phyloP scores from a whole-genome alignment of 2,888 invertebrate genomes.

The Lamellibrachia satsuma region DNA sequence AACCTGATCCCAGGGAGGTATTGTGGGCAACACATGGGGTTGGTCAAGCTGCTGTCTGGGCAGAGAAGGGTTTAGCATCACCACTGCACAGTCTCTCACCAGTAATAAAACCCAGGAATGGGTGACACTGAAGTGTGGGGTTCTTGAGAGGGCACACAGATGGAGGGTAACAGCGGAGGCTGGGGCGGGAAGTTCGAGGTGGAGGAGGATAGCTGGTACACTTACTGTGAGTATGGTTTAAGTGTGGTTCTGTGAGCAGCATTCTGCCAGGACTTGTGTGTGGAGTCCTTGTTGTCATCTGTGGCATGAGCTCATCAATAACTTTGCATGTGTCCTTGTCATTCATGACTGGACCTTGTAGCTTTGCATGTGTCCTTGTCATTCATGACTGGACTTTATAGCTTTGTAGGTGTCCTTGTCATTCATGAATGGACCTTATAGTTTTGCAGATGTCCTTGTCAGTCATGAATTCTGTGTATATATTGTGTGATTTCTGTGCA shows the following conservation, averaged over 20 bases:
- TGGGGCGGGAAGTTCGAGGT: not conserved
- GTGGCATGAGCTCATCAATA: too few relatives aligned
- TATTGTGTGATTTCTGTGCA: too few relatives aligned
- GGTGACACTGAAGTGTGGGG: not conserved
- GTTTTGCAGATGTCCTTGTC: too few relatives aligned
- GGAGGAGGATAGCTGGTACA: not conserved
- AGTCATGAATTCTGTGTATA: too few relatives aligned
- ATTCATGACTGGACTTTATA: too few relatives aligned
- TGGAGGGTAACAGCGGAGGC: not conserved
- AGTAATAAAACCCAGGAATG: not conserved
- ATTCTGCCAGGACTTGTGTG: not conserved
- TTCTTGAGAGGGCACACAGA: not conserved
- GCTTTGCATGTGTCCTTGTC: too few relatives aligned
- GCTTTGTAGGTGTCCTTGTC: too few relatives aligned
- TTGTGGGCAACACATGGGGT: not conserved
- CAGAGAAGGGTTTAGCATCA: not conserved
- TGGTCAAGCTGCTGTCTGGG: not conserved
- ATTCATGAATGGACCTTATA: too few relatives aligned
- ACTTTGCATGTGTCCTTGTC: too few relatives aligned
- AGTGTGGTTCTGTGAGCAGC: not conserved
- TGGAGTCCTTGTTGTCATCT: not conserved
- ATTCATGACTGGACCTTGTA: too few relatives aligned
- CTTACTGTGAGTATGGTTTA: not conserved
- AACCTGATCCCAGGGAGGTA: slow-evolving; percentile 8
- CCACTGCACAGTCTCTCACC: not conserved